A percentile compares a stretch with the other conserved stretches of the same genome.
Conservation (phyloP, 2,797 vertebrate genomes). For the Hoplostethus mediterraneus region DNA sequence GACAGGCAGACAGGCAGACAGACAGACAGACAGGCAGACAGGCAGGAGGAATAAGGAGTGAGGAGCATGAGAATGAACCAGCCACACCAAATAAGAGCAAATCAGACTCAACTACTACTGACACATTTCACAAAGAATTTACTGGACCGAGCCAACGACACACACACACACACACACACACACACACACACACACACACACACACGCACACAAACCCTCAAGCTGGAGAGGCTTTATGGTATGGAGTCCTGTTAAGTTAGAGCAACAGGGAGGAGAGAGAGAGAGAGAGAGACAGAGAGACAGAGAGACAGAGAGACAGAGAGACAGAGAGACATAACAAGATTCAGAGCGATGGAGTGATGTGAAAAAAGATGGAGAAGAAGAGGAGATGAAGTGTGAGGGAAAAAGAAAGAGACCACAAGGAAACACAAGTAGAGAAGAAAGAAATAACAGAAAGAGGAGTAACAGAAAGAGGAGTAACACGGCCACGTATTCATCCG, state of each 20-base stretch:
- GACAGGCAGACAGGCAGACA: neutral
- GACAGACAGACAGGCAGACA: neutral
- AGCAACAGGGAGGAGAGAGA: neutral
- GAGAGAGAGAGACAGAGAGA: neutral
- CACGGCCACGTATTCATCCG: no score
- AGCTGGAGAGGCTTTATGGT: no score
- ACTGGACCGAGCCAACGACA: constrained; percentile 1
- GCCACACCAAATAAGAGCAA: constrained; percentile 47
- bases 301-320: neutral
- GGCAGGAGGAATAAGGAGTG: neutral
- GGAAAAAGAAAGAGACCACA: neutral
- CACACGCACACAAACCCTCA: neutral
- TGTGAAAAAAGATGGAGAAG: neutral
- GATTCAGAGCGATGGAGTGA: no score
- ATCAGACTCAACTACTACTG: constrained; percentile 1
- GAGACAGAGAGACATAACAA: neutral
- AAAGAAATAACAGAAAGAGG: no score
- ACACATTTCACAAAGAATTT: constrained; percentile 46
- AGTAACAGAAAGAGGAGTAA: constrained; percentile 3
- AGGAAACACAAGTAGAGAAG: neutral
- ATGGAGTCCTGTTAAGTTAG: neutral
- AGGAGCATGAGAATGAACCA: constrained; percentile 37
- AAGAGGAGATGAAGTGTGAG: no score
- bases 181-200: neutral
- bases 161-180: neutral